A percentile compares a stretch with the other conserved stretches of the same genome.
phyloP scores from a whole-genome alignment of 2,797 vertebrate species.

The Nannoperca obscura region DNA sequence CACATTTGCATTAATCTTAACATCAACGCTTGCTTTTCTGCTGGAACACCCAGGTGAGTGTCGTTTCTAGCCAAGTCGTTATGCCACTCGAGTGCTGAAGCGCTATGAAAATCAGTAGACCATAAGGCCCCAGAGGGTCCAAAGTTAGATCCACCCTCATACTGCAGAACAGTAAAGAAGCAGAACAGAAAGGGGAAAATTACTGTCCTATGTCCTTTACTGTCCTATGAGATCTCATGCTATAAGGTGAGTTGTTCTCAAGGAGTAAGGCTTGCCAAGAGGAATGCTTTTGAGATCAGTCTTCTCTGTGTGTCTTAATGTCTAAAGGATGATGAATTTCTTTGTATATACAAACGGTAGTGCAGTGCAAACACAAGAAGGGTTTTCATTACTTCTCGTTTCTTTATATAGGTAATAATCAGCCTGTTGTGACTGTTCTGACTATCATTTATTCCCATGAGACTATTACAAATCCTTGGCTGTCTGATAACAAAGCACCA shows the following conservation, averaged over 20 bases:
- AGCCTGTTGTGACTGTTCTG: conserved; percentile 17
- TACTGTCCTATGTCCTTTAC: conserved; percentile 28
- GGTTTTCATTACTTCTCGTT: neutral
- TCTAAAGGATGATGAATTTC: conserved; percentile 22
- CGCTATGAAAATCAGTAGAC: conserved; percentile 62
- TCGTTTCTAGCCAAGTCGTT: conserved; percentile 46
- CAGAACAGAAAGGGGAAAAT: conserved; percentile 46
- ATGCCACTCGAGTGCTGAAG: conserved; percentile 54
- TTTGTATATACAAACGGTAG: neutral
- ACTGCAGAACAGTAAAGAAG: conserved; percentile 21
- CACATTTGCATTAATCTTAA: conserved; percentile 56
- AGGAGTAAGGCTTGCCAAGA: conserved; percentile 26
- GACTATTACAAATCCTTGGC: conserved; percentile 17
- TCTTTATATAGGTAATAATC: conserved; percentile 29
- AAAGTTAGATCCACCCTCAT: conserved; percentile 17
- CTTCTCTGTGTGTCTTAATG: conserved; percentile 11
- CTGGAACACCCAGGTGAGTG: conserved; percentile 59
- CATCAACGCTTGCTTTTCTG: conserved; percentile 51
- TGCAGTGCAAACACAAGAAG: neutral
- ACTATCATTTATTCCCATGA: conserved; percentile 15
- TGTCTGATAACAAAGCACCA: conserved; percentile 44
- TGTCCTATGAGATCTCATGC: conserved; percentile 28
- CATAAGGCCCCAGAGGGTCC: conserved; percentile 13
- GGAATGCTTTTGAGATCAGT: conserved; percentile 47
- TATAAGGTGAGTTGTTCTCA: conserved; percentile 47